Evolutionary conservation across 1,140 invertebrate genomes (phyloP).

Genomic region (Penaeus vannamei): DNA sequence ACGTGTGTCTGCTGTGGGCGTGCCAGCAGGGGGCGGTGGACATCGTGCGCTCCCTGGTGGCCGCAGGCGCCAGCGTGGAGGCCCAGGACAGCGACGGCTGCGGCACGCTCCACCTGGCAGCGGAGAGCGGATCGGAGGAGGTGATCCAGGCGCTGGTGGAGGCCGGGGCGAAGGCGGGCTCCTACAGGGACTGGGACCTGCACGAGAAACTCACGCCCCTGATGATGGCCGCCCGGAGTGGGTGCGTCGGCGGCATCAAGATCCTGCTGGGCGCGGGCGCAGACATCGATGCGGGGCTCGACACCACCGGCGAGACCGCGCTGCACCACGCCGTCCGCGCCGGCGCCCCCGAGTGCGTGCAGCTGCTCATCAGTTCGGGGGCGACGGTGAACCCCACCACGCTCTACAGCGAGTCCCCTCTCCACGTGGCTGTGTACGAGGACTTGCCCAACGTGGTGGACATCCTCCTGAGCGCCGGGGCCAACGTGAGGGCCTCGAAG

Average conservation of each 20-base stretch:
- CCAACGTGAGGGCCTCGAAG: conserved; percentile 82
- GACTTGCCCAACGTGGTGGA: conserved; percentile 80
- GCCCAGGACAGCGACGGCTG: conserved; percentile 63
- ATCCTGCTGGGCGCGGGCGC: conserved; percentile 79
- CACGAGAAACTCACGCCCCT: conserved; percentile 80
- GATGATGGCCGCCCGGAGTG: conserved; percentile 83
- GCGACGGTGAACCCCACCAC: conserved; percentile 80
- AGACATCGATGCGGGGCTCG: conserved; percentile 82
- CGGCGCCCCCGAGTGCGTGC: conserved; percentile 79
- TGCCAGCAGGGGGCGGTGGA: conserved; percentile 61
- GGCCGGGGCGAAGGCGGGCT: conserved; percentile 78
- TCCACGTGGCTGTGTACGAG: conserved; percentile 84
- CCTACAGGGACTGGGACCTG: conserved; percentile 76
- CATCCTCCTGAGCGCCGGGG: conserved; percentile 80
- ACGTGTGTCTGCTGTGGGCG: conserved; percentile 66
- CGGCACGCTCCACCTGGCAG: conserved; percentile 69
- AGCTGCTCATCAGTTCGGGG: conserved; percentile 78
- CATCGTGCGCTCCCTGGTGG: conserved; percentile 41
- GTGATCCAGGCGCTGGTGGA: conserved; percentile 79
- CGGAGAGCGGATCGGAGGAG: conserved; percentile 79
- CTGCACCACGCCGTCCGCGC: conserved; percentile 84
- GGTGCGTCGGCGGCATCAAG: conserved; percentile 78
- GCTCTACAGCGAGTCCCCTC: conserved; percentile 85
- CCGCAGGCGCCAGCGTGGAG: conserved; percentile 57
- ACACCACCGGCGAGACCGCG: conserved; percentile 79